A percentile compares a stretch with the other conserved stretches of the same genome.
Conservation (phyloP, 2,113 vertebrate species). For the Notothenia rossii region DNA sequence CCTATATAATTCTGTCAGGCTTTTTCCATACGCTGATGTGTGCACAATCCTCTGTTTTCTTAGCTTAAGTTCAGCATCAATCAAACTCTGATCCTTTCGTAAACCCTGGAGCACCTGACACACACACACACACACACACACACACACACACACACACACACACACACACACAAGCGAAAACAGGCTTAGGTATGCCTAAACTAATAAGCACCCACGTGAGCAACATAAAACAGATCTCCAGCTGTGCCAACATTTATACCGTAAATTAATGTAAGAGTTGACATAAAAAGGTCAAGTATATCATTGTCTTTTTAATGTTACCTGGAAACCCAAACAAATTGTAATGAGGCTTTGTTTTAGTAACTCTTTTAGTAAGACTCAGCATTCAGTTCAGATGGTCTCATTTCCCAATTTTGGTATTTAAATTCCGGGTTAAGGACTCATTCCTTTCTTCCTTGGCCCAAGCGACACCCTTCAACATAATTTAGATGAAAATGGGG, state of each 20-base stretch:
- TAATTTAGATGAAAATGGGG: too few species aligned
- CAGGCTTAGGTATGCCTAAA: conserved; percentile 49
- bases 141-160: conserved; percentile 10
- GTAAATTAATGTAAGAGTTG: too few species aligned
- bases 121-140: conserved; percentile 17
- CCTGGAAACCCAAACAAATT: too few species aligned
- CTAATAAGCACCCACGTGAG: neutral
- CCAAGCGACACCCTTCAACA: too few species aligned
- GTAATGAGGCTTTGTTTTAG: too few species aligned
- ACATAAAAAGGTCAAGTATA: too few species aligned
- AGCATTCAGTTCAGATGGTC: too few species aligned
- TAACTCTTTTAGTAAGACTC: too few species aligned
- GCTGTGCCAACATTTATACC: neutral
- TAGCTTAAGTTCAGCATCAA: conserved; percentile 42
- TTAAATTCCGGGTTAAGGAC: too few species aligned
- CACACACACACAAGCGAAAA: conserved; percentile 36
- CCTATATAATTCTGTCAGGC: conserved; percentile 3
- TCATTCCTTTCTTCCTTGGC: too few species aligned
- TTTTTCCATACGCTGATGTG: conserved; percentile 13
- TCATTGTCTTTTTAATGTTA: too few species aligned
- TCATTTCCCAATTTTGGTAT: too few species aligned
- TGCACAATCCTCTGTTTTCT: conserved; percentile 43
- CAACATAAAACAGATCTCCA: neutral
- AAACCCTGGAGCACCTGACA: conserved; percentile 31
- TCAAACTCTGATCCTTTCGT: conserved; percentile 36